These are phyloP conservation scores for Pseudocheirus occidentalis DNA, from an alignment of 2,797 vertebrate genomes.

Conservation along the genomic window DNA sequence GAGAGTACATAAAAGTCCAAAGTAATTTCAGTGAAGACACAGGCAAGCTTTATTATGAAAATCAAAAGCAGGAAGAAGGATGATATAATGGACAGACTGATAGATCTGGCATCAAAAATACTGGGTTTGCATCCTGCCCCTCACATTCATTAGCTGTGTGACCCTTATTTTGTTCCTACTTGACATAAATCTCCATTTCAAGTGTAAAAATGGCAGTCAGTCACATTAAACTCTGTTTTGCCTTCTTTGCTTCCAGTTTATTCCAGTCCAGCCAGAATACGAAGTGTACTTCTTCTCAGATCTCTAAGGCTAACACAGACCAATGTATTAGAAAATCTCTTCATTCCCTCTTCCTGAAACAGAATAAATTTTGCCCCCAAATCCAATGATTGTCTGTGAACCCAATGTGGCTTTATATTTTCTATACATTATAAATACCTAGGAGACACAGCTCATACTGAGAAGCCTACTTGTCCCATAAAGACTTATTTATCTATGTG, in stretches of 20 bases:
- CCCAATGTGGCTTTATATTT: neutral
- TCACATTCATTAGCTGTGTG: neutral
- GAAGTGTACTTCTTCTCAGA: neutral
- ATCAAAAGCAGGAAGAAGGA: neutral
- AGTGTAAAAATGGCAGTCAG: neutral
- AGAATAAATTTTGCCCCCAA: neutral
- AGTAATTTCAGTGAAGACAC: neutral
- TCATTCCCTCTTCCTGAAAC: neutral
- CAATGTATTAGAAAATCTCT: neutral
- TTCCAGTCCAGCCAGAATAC: neutral
- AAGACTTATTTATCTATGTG: neutral
- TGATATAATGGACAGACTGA: neutral
- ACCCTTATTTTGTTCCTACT: neutral
- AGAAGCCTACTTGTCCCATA: neutral
- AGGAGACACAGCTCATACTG: neutral
- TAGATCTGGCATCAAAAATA: neutral
- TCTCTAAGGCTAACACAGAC: neutral
- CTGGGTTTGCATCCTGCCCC: neutral
- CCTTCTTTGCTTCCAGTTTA: neutral
- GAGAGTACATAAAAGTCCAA: neutral
- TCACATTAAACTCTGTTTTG: neutral
- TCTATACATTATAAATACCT: neutral
- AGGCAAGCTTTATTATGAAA: neutral
- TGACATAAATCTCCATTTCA: neutral
- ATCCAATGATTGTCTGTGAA: neutral